Conservation (phyloP, 2,888 invertebrate species). For the Morpho deidamia region DNA sequence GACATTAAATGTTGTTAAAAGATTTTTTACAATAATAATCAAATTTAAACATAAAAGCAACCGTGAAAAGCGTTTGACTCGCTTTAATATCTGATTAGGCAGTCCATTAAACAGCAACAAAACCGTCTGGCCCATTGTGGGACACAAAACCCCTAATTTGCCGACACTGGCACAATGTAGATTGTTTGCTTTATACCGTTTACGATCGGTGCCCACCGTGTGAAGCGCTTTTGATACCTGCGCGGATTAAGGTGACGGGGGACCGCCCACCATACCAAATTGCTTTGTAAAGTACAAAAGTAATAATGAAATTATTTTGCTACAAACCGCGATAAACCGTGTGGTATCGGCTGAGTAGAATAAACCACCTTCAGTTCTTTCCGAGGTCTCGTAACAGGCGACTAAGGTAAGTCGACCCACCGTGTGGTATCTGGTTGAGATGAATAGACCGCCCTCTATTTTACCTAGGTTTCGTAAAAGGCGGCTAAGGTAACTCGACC, state of each 20-base stretch:
- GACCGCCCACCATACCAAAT: not conserved
- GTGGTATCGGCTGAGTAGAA: no score
- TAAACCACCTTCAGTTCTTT: no score
- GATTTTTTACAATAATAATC: slow-evolving; percentile 4
- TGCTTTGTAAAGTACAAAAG: no score
- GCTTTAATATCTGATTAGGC: slow-evolving; percentile 28
- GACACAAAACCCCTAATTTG: slow-evolving; percentile 34
- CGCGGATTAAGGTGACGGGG: not conserved
- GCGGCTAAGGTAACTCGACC: no score
- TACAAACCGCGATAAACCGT: no score
- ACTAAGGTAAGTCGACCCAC: no score
- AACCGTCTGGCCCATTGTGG: slow-evolving; percentile 28
- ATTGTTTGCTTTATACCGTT: slow-evolving; percentile 28
- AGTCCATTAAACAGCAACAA: slow-evolving; percentile 34
- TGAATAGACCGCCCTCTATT: no score
- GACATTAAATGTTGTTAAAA: no score
- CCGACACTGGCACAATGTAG: slow-evolving; percentile 31
- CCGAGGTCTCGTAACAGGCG: no score
- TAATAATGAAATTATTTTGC: no score
- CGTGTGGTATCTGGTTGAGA: no score
- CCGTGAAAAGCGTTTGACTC: slow-evolving; percentile 10
- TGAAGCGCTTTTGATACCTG: slow-evolving; percentile 29
- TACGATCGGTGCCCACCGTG: slow-evolving; percentile 34
- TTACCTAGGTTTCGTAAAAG: no score
- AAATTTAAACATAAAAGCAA: slow-evolving; percentile 15